A percentile compares a stretch with the other conserved stretches of the same genome.
Evolutionary conservation across 2,888 invertebrate genomes (phyloP).

Genomic region (Orgyia antiqua): DNA sequence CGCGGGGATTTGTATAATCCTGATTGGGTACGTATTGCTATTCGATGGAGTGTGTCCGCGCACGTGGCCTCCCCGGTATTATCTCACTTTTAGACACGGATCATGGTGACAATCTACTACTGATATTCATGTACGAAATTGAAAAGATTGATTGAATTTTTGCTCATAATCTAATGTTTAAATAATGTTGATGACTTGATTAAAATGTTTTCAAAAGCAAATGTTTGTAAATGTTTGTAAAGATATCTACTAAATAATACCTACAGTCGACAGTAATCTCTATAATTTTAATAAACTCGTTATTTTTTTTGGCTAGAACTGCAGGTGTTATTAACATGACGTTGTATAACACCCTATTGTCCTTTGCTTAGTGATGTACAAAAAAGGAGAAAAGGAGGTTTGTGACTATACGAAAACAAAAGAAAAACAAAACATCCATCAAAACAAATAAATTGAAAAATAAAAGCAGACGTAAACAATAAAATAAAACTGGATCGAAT

Average conservation of each 20-base stretch:
- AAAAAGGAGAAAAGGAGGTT: too few relatives aligned
- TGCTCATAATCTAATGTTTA: slow-evolving; percentile 11
- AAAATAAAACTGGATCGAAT: slow-evolving; percentile 44
- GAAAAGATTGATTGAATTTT: slow-evolving; percentile 28
- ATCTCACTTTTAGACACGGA: slow-evolving; percentile 44
- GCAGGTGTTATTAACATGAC: too few relatives aligned
- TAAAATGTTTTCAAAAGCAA: too few relatives aligned
- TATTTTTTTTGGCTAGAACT: too few relatives aligned
- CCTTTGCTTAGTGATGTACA: too few relatives aligned
- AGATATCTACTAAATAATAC: too few relatives aligned
- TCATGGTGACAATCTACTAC: slow-evolving; percentile 29
- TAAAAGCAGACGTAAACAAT: slow-evolving; percentile 13
- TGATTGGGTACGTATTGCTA: slow-evolving; percentile 75
- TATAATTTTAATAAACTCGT: too few relatives aligned
- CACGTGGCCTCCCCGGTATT: slow-evolving; percentile 58
- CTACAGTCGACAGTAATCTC: too few relatives aligned
- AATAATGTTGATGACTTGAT: too few relatives aligned
- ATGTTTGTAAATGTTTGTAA: too few relatives aligned
- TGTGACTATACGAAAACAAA: slow-evolving; percentile 3
- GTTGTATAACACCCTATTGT: too few relatives aligned
- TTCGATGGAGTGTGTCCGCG: slow-evolving; percentile 68
- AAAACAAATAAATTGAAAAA: slow-evolving; percentile 5
- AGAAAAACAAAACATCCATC: slow-evolving; percentile 3
- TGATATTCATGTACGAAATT: slow-evolving; percentile 25
- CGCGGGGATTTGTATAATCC: slow-evolving; percentile 73